Evolutionary conservation across 2,888 invertebrate species (phyloP), one percentile per base, ranked within the genome.

Genomic region (Chirona hameri): DNA sequence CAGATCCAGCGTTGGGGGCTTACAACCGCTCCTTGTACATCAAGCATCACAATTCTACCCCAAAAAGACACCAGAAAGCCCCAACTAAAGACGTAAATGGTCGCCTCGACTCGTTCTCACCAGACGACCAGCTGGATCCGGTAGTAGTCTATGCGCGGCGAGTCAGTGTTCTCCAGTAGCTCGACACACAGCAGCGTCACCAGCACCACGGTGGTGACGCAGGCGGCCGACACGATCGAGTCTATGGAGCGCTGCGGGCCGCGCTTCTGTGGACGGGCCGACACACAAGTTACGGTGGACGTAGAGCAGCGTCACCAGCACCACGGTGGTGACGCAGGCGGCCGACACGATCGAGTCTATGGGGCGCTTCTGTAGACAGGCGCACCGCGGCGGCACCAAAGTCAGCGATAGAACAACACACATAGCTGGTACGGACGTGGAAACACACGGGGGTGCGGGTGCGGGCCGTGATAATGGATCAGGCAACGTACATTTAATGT

Each of bases 181-280:
- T 96, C 95, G 81, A 97, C 93, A 87, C 97, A 96, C 85, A 98
- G 92, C 87, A 97, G 95, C 7, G 95, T 95, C 65, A 98, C 90
- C 83, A 98, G 89, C 79, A 95, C 91, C 72, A 98, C 90, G 0
- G 95, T 95, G 81, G 96, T 91, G 87, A 98, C 92, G 88, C 98
- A 98, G 48, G 96, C 94, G 4, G 97, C 93, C 0, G 98, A 98
- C 15, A 98, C 97, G 85, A 98, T 98, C 27, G 96, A 94, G 87
- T 98, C 97, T 29, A 98, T 97, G 0, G 97, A 97, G 83, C 98
- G 91, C 88, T 98, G 97, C 0, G 98, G 98, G 0, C 98, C 98
- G 83, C 97, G 92, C 87, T 96, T 94, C 95, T 95, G 88, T 14
- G 83, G 83, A 65, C 83, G 82, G 83, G n/a, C n/a, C 29, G 60